Evolutionary conservation across 2,113 vertebrate genomes (phyloP).

Genomic region (Callipepla squamata): DNA sequence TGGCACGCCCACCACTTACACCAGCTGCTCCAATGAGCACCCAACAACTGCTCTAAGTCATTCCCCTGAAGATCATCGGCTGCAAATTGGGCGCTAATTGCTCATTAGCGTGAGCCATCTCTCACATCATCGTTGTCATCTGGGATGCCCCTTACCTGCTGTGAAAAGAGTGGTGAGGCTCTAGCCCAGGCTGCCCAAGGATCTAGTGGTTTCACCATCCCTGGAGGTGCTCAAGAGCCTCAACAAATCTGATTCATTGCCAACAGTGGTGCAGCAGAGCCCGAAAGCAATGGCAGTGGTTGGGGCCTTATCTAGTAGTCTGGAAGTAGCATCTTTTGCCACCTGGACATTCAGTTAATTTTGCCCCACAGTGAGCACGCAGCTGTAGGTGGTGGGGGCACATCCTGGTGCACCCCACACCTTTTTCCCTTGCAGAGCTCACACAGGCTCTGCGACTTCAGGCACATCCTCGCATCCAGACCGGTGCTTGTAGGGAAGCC

Average conservation of each 20-base stretch:
- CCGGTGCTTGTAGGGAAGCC: conserved; percentile 4
- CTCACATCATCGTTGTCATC: background rate
- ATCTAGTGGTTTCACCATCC: too few species aligned
- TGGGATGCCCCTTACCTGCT: too few species aligned
- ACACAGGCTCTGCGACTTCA: rapidly evolving
- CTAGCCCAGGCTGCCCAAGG: too few species aligned
- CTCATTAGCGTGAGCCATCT: background rate
- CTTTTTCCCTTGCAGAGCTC: background rate
- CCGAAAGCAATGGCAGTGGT: background rate
- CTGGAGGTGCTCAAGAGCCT: too few species aligned
- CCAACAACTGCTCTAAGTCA: too few species aligned
- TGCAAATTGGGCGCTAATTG: background rate
- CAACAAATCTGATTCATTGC: too few species aligned
- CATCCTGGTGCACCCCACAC: background rate
- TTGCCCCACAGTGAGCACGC: rapidly evolving
- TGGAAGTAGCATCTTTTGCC: background rate
- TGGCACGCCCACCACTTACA: background rate
- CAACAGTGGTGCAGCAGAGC: background rate
- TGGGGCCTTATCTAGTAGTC: background rate
- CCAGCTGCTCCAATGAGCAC: background rate
- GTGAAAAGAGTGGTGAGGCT: too few species aligned
- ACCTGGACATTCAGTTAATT: background rate
- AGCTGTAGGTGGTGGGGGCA: background rate
- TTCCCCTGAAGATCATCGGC: background rate
- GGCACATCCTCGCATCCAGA: conserved; percentile 28